These are phyloP conservation scores for Epinotia nisella DNA, from an alignment of 2,888 invertebrate species.

Conservation along the genomic window DNA sequence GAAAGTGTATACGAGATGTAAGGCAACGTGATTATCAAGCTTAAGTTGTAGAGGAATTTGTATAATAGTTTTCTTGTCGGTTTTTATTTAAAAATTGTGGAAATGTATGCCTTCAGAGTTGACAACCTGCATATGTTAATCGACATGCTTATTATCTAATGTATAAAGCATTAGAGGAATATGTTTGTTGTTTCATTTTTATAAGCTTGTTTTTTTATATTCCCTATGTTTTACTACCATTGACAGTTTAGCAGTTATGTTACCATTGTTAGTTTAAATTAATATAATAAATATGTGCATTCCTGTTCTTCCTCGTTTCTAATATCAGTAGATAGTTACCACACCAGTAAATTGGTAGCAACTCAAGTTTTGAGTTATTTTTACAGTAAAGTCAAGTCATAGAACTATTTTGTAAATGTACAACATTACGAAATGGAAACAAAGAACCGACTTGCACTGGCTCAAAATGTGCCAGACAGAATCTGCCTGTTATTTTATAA, in stretches of 20 bases:
- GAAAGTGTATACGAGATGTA: slow-evolving; percentile 89
- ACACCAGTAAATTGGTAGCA: not conserved
- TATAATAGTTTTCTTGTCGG: slow-evolving; percentile 78
- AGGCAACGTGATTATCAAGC: slow-evolving; percentile 58
- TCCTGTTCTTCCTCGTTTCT: slow-evolving; percentile 17
- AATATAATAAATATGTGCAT: slow-evolving; percentile 41
- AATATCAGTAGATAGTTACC: not conserved
- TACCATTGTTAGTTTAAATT: slow-evolving; percentile 33
- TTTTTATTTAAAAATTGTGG: slow-evolving; percentile 71
- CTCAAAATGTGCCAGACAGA: too few relatives aligned
- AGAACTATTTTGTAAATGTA: too few relatives aligned
- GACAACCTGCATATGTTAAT: slow-evolving; percentile 57
- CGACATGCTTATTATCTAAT: slow-evolving; percentile 66
- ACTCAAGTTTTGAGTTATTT: not conserved
- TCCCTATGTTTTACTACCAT: slow-evolving; percentile 23
- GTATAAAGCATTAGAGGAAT: slow-evolving; percentile 68
- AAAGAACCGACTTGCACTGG: too few relatives aligned
- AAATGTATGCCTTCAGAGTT: slow-evolving; percentile 56
- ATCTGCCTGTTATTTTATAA: too few relatives aligned
- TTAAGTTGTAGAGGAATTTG: slow-evolving; percentile 76
- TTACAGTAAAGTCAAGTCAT: not conserved
- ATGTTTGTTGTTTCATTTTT: slow-evolving; percentile 63
- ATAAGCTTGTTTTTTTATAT: slow-evolving; percentile 40
- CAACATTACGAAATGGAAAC: too few relatives aligned
- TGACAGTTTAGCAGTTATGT: slow-evolving; percentile 1